These are phyloP conservation scores for Tachina lurida DNA, from an alignment of 2,888 invertebrate genomes.

Conservation along the genomic window DNA sequence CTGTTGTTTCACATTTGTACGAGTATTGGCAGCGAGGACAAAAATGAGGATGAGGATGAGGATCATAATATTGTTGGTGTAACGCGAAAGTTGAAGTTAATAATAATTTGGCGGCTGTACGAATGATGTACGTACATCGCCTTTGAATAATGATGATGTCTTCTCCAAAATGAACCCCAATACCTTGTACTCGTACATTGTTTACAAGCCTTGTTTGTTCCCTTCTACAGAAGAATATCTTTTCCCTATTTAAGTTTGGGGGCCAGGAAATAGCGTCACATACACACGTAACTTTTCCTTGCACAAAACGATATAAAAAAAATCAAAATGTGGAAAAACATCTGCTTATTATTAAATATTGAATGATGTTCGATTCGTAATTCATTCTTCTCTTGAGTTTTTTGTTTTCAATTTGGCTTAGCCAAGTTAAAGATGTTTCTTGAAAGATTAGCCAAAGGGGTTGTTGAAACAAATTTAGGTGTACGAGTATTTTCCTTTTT, in stretches of 20 bases:
- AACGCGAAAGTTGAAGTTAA: constrained; percentile 48
- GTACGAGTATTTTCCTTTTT: constrained; percentile 24
- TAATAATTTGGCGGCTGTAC: constrained; percentile 45
- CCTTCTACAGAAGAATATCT: constrained; percentile 9
- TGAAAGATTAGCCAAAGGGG: constrained; percentile 72
- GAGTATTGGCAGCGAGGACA: constrained; percentile 58
- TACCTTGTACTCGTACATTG: constrained; percentile 1
- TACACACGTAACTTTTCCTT: constrained; percentile 60
- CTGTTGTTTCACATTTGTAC: constrained; percentile 34
- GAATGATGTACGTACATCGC: constrained; percentile 50
- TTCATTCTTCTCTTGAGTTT: constrained; percentile 53
- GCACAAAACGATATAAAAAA: background rate
- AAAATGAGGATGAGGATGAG: constrained; percentile 66
- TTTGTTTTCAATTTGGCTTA: constrained; percentile 50
- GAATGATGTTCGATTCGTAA: constrained; percentile 66
- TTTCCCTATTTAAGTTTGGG: constrained; percentile 30
- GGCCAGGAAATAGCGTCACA: constrained; percentile 74
- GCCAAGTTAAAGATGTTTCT: constrained; percentile 73
- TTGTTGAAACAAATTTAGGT: constrained; percentile 66
- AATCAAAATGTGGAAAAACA: constrained; percentile 67
- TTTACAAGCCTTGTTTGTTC: constrained; percentile 6
- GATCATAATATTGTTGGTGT: constrained; percentile 62
- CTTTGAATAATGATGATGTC: constrained; percentile 70
- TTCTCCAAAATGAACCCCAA: constrained; percentile 49
- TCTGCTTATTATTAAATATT: constrained; percentile 72